Base-by-base conservation (phyloP, 1,140 invertebrate genomes). In the Pentalonia nigronervosa region DNA sequence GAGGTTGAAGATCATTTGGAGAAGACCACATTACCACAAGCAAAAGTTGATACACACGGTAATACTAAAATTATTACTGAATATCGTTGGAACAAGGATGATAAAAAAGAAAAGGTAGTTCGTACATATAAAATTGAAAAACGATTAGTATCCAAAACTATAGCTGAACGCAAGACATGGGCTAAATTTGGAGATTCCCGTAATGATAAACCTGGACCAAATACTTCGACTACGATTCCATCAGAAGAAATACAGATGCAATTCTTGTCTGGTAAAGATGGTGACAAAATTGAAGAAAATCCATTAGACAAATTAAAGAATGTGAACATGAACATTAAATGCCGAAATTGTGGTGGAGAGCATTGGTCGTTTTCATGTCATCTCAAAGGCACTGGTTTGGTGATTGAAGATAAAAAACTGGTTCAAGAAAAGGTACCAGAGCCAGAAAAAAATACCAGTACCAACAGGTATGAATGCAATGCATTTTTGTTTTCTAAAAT, bases 351-450 rank as follows among this genome's bases (percentile, higher is more conserved):
- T 96, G 98, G 98, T 95, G 98, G 98, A 41, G 99, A 99, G 94
- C 99, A 99, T 96, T 99, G 99, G 98, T 99, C 98, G 8, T 97
- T 98, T 86, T 98, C 98, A 94, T 99, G 99, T 96, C 99, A 99
- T 4, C 99, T 98, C 96, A 99, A 99, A 95, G 98, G 99, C 94
- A 98, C 91, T 17, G 91, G 91, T 23, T 84, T 92, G 47, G 47
- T 84, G 6, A 34, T 92, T 17, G 91, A 92, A 36, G 91, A 92
- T 25, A 92, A 92, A 30, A 92, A 92, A 53, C 25, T 92, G 47
- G 91, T 92, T 14, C 91, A 36, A 84, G 91, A 92, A 84, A 81
- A 92, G 30, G 34, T 92, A 25, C 2, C n/a, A 6, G 91, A 92
- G 50, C 76, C 76, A 14, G 91, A 92, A 23, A 92, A 92, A 41